Base-by-base conservation (phyloP, 1,140 invertebrate genomes). In the Drosophila quadrilineata region DNA sequence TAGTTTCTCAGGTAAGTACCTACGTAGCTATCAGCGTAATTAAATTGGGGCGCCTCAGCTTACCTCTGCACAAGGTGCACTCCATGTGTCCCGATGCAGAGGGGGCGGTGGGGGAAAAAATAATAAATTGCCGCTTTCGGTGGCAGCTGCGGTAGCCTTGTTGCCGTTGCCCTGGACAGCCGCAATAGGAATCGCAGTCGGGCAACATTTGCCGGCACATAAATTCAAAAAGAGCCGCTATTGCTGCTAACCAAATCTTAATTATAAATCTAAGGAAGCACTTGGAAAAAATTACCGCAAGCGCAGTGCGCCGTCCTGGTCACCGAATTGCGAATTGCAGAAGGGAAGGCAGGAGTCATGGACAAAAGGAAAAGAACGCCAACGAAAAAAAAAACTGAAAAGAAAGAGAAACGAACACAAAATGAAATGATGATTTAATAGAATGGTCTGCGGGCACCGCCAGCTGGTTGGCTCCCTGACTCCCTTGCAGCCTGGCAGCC, bases 201-300 rank as follows among this genome's bases (percentile, higher is more conserved):
- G 48, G 48, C 57, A 45, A 31, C 53, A 64, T 56, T 69, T 65
- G 67, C 60, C 45, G 62, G 50, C 67, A 64, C 70, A 72, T 72
- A 72, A 72, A 72, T 72, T 72, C 49, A 72, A 59, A 66, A 66
- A 71, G 64, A 57, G 59, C 69, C 65, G 69, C 72, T 74, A 76
- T 86, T 71, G 75, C 75, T 80, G 72, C 82, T 76, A 76, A 80
- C 82, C 82, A 80, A 86, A 86, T 86, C 82, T 86, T 86, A 86
- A 86, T 86, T 86, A 86, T 86, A 86, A 86, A 86, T 86, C 82
- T 87, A 87, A 87, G 82, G 82, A 87, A 86, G 82, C 80, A 85
- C 79, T 85, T 85, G 75, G 59, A 79, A 69, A 70, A 65, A 75
- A 73, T 84, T 73, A 77, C 73, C 68, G 60, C 68, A 73, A 76